Percentiles rank a stretch among this genome's conserved stretches.
These are phyloP conservation scores for Timema cristinae DNA, from an alignment of 2,888 invertebrate genomes.

Conservation along the genomic window DNA sequence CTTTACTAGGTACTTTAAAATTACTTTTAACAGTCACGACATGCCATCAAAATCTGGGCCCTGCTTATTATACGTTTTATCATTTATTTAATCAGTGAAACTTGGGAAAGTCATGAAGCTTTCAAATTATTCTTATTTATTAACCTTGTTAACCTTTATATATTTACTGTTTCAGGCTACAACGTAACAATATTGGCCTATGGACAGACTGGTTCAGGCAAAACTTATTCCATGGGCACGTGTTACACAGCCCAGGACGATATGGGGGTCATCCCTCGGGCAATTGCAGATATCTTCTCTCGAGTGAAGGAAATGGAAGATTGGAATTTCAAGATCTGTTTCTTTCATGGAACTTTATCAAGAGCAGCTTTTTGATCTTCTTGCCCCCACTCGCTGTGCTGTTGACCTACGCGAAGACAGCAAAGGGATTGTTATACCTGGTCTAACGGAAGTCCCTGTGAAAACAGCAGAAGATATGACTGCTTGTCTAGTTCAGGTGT, in stretches of 20 bases:
- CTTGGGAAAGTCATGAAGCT: too few species aligned
- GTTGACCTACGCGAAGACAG: conserved; percentile 80
- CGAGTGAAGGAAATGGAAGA: conserved; percentile 58
- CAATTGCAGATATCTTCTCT: conserved; percentile 75
- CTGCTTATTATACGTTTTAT: too few species aligned
- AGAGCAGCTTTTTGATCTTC: conserved; percentile 80
- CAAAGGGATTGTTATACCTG: conserved; percentile 49
- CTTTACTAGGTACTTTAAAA: too few species aligned
- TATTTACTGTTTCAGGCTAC: conserved; percentile 58
- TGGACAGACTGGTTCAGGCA: conserved; percentile 93
- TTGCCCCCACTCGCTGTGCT: conserved; percentile 60
- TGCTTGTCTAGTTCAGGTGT: conserved; percentile 46
- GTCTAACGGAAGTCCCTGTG: conserved; percentile 62
- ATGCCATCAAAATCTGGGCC: too few species aligned
- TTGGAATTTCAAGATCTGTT: conserved; percentile 64
- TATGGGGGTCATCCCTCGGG: conserved; percentile 83
- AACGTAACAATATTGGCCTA: conserved; percentile 93
- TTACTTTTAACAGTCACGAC: too few species aligned
- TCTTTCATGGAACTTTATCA: conserved; percentile 89
- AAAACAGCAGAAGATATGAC: conserved; percentile 62
- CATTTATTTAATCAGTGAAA: too few species aligned
- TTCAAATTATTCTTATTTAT: background rate
- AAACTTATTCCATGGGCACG: conserved; percentile 92
- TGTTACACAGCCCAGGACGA: conserved; percentile 61
- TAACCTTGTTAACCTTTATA: background rate